These are phyloP conservation scores for Pseudorectes ferrugineus DNA, from an alignment of 2,113 vertebrate species.

Conservation along the genomic window DNA sequence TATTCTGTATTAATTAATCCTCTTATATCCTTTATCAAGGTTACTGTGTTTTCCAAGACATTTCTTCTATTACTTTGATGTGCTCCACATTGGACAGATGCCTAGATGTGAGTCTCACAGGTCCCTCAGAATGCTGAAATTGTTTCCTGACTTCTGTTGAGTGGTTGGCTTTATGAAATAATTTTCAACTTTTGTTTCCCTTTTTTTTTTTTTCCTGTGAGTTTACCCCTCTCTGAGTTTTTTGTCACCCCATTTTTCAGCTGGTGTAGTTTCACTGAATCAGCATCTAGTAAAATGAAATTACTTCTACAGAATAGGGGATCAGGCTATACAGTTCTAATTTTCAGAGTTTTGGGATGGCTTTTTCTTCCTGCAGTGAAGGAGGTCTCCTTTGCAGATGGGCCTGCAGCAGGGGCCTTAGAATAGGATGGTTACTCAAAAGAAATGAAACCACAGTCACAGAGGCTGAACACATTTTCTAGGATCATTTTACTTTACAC, in stretches of 20 bases:
- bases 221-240: background rate
- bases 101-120: background rate
- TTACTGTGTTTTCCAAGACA: background rate
- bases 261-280: background rate
- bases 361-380: background rate
- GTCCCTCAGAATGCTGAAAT: background rate
- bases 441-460: background rate
- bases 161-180: background rate
- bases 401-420: background rate
- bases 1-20: constrained; percentile 14
- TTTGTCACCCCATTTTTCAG: background rate
- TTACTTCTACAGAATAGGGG: background rate
- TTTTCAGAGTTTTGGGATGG: background rate
- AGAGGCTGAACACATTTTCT: background rate
- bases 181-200: background rate
- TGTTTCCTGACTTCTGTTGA: background rate
- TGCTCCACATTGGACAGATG: background rate
- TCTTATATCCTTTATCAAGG: background rate
- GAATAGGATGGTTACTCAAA: background rate
- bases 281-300: background rate
- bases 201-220: background rate
- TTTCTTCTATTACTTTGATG: background rate
- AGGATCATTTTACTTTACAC: background rate
- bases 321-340: background rate
- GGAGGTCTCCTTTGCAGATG: background rate